Evolutionary conservation across 2,113 vertebrate genomes (phyloP).

Genomic region (Dicentrarchus labrax): DNA sequence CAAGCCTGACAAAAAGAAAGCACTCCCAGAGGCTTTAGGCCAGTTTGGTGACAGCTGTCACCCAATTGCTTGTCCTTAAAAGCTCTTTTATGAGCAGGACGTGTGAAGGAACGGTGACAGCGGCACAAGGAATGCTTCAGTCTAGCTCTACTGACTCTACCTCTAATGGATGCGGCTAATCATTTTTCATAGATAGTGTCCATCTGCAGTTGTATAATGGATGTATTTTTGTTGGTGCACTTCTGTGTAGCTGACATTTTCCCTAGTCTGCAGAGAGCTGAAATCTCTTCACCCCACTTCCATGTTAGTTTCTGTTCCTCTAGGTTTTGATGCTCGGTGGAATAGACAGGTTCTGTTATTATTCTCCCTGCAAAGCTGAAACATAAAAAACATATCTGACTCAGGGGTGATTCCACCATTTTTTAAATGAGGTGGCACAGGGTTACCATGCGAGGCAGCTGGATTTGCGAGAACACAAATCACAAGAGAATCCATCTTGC

Average conservation of each 20-base stretch:
- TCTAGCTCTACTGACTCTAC: slow-evolving; percentile 22
- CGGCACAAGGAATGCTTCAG: slow-evolving; percentile 8
- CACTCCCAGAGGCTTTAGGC: slow-evolving; percentile 41
- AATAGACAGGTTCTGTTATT: not conserved
- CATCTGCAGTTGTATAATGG: slow-evolving; percentile 17
- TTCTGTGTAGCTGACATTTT: not conserved
- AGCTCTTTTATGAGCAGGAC: slow-evolving; percentile 48
- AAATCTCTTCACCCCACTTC: not conserved
- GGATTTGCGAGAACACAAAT: no score
- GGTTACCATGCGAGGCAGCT: no score
- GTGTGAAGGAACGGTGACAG: slow-evolving; percentile 35
- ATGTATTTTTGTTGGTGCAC: slow-evolving; percentile 23
- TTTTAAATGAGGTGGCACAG: no score
- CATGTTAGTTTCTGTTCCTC: not conserved
- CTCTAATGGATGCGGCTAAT: slow-evolving; percentile 46
- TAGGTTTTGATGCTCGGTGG: slow-evolving; percentile 4
- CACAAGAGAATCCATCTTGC: no score
- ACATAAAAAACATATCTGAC: not conserved
- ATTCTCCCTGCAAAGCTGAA: not conserved
- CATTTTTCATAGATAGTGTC: slow-evolving; percentile 43
- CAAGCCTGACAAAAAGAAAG: slow-evolving; percentile 43
- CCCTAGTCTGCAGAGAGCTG: not conserved
- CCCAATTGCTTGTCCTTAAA: slow-evolving; percentile 52
- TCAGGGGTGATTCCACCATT: no score
- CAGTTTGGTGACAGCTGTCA: slow-evolving; percentile 62